Base-by-base conservation (phyloP, 37 sponge, comb jelly and placozoan species). In the Amphimedon queenslandica region DNA sequence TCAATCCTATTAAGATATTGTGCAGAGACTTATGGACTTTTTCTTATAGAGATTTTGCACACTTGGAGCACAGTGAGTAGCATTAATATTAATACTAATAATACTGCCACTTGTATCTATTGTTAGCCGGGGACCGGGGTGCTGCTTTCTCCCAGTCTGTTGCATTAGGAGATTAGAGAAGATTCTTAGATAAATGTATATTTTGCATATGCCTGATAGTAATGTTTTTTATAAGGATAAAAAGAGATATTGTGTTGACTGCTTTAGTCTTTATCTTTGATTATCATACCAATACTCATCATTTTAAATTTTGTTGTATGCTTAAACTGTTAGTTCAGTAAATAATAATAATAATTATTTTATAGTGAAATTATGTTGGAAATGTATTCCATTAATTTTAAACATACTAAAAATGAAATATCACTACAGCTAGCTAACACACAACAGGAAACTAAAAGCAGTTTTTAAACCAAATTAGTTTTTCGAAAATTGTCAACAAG, bases 201-300 rank as follows among this genome's bases (percentile, higher is more conserved):
- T 47, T 13, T 13, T 47, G 8, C 13, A 13, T 47, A 47, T 8
- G 13, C 13, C 8, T 8, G 8, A 11, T 4, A 2, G 10, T 33
- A 2, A 20, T 31, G 2, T 43, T 1, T 58, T 32, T 89, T 63
- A 42, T 84, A 42, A 95, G 84, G 58, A 98, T 98, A 37, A 98
- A 94, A 69, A 79, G 99, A 81, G 99, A 98, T 78, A 98, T 98
- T 82, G 95, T 92, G 29, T 98, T 98, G 79, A 96, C 99, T 57
- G 99, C 96, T n/a, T n/a, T 33, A 98, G 99, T 82, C 64, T 98
- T 31, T 98, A 98, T 77, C 67, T 98, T 51, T 98, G 75, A 56
- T 30, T 30, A 20, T 4, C 25, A 40, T 42, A 13, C n/a, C n/a
- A n/a, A n/a, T n/a, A n/a, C n/a, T n/a, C n/a, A n/a, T n/a, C n/a